Evolutionary conservation across 2,113 vertebrate genomes (phyloP).

Genomic region (Callorhinus ursinus): DNA sequence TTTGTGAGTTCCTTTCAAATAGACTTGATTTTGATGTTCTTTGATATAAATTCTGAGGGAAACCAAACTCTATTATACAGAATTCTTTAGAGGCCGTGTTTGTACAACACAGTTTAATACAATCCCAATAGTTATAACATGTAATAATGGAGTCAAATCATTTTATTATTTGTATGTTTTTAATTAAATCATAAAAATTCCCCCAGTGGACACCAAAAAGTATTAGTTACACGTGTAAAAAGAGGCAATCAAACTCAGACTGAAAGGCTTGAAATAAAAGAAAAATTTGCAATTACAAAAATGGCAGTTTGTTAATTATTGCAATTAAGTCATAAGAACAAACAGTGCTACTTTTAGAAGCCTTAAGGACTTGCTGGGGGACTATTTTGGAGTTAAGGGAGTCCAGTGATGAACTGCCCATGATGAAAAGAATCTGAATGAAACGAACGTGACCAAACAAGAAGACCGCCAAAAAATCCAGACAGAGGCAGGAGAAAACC

Average conservation of each 20-base stretch:
- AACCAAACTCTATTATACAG: background rate
- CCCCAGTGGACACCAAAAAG: background rate
- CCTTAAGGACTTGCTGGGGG: background rate
- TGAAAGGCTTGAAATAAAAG: background rate
- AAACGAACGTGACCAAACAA: background rate
- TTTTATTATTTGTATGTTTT: constrained; percentile 45
- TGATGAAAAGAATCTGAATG: background rate
- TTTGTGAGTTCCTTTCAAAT: constrained; percentile 3
- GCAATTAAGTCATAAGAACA: constrained; percentile 38
- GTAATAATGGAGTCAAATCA: background rate
- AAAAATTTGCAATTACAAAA: constrained; percentile 12
- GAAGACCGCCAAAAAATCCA: background rate
- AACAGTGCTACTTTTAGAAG: constrained; percentile 4
- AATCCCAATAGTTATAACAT: background rate
- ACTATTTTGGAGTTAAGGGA: background rate
- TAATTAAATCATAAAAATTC: constrained; percentile 53
- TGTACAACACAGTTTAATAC: background rate
- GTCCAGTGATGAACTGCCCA: background rate
- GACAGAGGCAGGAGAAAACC: background rate
- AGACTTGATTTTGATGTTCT: constrained; percentile 1
- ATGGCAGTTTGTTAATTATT: background rate
- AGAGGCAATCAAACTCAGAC: constrained; percentile 5
- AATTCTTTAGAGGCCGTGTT: background rate
- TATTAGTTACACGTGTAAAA: background rate
- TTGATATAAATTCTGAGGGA: background rate